Conservation (phyloP, 2,797 vertebrate species). For the Gephyroberyx darwinii region DNA sequence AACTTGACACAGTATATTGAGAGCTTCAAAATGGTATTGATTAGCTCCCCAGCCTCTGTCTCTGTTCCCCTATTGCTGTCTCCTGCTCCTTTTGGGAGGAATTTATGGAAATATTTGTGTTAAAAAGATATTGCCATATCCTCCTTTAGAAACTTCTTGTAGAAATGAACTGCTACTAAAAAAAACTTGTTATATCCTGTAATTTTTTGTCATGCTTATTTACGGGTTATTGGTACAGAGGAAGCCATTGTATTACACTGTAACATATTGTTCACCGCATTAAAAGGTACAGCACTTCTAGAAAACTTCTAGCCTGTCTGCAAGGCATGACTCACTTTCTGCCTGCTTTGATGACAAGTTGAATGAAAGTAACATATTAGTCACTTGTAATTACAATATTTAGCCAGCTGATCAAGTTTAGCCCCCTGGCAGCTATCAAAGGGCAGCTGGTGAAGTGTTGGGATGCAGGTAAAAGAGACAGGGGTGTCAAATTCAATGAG, state of each 20-base stretch:
- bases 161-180: conserved; percentile 1
- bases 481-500: conserved; percentile 76
- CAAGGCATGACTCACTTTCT: conserved; percentile 66
- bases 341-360: conserved; percentile 64
- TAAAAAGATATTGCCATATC: conserved; percentile 19
- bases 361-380: conserved; percentile 74
- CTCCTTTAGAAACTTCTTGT: conserved; percentile 25
- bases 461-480: conserved; percentile 78
- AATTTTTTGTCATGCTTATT: conserved; percentile 45
- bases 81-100: conserved; percentile 39
- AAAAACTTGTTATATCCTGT: conserved; percentile 23
- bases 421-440: conserved; percentile 72
- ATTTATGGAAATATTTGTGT: conserved; percentile 28
- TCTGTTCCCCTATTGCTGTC: conserved; percentile 47
- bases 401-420: conserved; percentile 74
- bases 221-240: conserved; percentile 36
- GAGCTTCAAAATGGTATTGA: conserved; percentile 76
- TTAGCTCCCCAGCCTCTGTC: conserved; percentile 61
- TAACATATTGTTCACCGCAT: conserved; percentile 31
- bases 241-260: conserved; percentile 24
- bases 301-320: conserved; percentile 40
- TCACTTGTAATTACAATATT: conserved; percentile 78
- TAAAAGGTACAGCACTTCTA: conserved; percentile 41
- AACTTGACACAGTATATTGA: conserved; percentile 85
- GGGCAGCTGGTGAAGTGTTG: conserved; percentile 69